Base-by-base conservation (phyloP, 2,797 vertebrate species). In the Gymnocypris eckloni region DNA sequence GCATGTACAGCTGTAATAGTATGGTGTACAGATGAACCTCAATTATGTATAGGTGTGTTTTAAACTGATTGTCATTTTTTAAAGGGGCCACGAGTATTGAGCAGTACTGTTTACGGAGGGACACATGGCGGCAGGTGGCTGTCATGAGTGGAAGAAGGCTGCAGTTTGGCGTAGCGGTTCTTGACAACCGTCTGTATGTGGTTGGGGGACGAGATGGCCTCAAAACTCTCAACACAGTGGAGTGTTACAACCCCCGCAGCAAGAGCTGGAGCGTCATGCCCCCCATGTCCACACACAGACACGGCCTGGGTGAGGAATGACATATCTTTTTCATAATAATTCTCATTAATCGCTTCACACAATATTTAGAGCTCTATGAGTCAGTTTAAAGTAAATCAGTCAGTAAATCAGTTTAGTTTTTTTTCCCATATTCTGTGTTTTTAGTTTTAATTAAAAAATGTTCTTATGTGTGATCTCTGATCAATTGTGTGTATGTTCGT, bases 221-320 rank as follows among this genome's bases (percentile, higher is more conserved):
- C 82, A 99, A 99, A 94, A 99, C 98, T 3, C 93, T 99, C 69
- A 99, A 99, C 93, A 98, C 97, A 0, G 98, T 99, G 87, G 98
- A 99, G 89, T 99, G 98, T 92, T 99, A 99, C 93, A 99, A 98
- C 89, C 98, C 98, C 2, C 96, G 97, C 90, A 97, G 97, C 79
- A 98, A 98, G 94, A 96, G 95, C 10, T 99, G 98, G 98, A 99
- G 97, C 54, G 96, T 99, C 88, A 98, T 99, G 98, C 98, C 98
- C 4, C 97, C 98, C 11, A 99, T 99, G 98, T 99, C 98, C 79
- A 99, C 98, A 12, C 98, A 99, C 89, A 96, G 98, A 85, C 98
- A 99, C 0, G 98, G 98, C 73, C 96, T 99, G 69, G 98, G 98
- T 99, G 92, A 91, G 96, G 4, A 85, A 41, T 54, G 7, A 15